phyloP scores from a whole-genome alignment of 92 coral and sea anemone species.

The Galaxea fascicularis region DNA sequence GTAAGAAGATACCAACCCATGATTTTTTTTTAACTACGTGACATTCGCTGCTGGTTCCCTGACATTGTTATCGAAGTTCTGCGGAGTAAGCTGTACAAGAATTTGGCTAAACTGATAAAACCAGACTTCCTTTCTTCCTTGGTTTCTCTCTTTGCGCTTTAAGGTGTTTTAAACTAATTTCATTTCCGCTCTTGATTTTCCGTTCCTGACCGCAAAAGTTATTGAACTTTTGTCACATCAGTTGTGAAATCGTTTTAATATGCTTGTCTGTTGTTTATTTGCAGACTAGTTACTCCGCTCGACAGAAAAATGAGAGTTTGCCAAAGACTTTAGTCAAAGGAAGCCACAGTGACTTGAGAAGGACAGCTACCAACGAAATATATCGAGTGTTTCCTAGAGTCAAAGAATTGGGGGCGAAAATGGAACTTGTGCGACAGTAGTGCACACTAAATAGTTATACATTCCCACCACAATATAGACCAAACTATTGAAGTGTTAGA shows the following conservation, averaged over 20 bases:
- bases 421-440: conserved; percentile 17
- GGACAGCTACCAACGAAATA: conserved; percentile 1
- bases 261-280: conserved; percentile 40
- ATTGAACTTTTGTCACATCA: not conserved
- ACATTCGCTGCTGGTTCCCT: not conserved
- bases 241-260: not conserved
- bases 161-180: conserved; percentile 1
- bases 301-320: conserved; percentile 46
- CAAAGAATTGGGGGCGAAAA: conserved; percentile 11
- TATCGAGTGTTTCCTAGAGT: conserved; percentile 12
- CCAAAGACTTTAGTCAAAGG: conserved; percentile 52
- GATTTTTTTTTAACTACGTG: not conserved
- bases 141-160: not conserved
- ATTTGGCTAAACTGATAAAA: conserved; percentile 3
- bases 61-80: conserved; percentile 9
- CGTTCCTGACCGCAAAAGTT: conserved; percentile 9
- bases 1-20: conserved; percentile 26
- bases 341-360: not conserved
- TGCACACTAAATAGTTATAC: conserved; percentile 46
- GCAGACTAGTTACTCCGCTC: conserved; percentile 31
- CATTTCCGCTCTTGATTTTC: conserved; percentile 14
- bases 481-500: conserved; percentile 47
- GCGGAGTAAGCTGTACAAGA: conserved; percentile 27
- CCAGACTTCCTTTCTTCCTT: conserved; percentile 9
- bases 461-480: conserved; percentile 47